Evolutionary conservation across 2,113 vertebrate species (phyloP), one percentile per base, ranked within the genome.

Genomic region (Tyto alba): DNA sequence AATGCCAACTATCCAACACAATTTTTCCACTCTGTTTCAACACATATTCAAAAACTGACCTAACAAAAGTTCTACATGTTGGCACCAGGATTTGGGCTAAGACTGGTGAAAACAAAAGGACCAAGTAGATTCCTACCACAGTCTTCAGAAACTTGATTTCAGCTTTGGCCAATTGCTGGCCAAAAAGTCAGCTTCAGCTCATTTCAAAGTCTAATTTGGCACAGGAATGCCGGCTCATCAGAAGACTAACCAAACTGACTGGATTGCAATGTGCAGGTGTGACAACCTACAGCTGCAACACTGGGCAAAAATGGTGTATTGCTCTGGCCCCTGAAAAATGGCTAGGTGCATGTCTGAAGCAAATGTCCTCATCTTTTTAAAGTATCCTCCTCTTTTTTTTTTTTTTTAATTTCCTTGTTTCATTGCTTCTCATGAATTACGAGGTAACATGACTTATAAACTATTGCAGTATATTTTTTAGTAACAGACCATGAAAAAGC

Each of bases 401-500:
- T 36, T 85, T n/a, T n/a, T 40, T 55, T 66, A n/a, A 41, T 69
- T 95, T 81, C 30, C 63, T 93, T 62, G 3, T 62, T 94, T 91
- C 32, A 13, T 29, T 90, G 38, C 78, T 91, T 93, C 93, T 95
- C 30, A 10, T 88, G 88, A 96, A 92, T 95, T 97, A 96, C 41
- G 48, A 93, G 59, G 22, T 53, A 78, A 59, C 21, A 43, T 0
- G 48, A 92, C 80, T 86, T 86, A 92, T 71, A 52, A 94, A 71
- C 47, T 71, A 30, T 50, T 62, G 77, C 20, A 79, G 12, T 20
- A 89, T 64, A 62, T 78, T 93, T 87, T 98, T 95, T 96, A 96
- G 96, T 90, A 97, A 93, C 6, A 41, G 59, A 96, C 27, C 56
- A 89, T 80, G 88, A 88, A 92, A 97, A 95, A 79, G 57, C 38